Conservation (phyloP, 2,888 invertebrate species). For the Sialis lutaria region DNA sequence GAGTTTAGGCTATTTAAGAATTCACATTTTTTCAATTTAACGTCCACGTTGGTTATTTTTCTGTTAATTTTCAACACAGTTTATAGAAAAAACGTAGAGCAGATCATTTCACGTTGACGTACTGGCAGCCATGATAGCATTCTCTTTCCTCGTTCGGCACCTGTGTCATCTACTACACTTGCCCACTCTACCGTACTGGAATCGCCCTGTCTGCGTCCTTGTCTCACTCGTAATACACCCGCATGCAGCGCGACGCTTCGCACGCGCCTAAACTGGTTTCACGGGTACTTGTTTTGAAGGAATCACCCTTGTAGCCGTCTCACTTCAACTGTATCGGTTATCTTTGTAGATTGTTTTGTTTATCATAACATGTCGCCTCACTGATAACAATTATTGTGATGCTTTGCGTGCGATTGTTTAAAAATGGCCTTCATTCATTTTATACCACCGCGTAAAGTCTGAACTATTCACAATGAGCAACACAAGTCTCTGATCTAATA, state of each 20-base stretch:
- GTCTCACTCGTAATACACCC: neutral
- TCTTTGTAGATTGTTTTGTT: neutral
- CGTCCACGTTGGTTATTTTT: neutral
- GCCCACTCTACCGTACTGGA: slow-evolving; percentile 5
- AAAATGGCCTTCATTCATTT: neutral
- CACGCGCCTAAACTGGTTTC: slow-evolving; percentile 1
- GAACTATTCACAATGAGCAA: neutral
- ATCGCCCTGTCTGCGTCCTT: slow-evolving; percentile 5
- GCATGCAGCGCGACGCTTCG: neutral
- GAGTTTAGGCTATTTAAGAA: neutral
- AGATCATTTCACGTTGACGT: neutral
- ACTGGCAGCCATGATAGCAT: slow-evolving; percentile 5
- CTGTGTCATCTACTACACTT: slow-evolving; percentile 3
- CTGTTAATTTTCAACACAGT: neutral
- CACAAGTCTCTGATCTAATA: neutral
- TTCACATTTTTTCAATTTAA: neutral
- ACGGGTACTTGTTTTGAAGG: neutral
- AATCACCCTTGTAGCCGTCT: slow-evolving; percentile 2
- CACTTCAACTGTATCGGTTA: neutral
- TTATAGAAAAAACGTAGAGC: neutral
- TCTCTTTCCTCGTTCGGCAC: neutral
- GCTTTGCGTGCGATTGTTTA: neutral
- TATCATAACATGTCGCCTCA: neutral
- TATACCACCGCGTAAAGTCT: neutral
- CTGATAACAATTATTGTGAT: neutral